Evolutionary conservation across 2,797 vertebrate genomes (phyloP).

Genomic region (Eurystomus glaucurus): DNA sequence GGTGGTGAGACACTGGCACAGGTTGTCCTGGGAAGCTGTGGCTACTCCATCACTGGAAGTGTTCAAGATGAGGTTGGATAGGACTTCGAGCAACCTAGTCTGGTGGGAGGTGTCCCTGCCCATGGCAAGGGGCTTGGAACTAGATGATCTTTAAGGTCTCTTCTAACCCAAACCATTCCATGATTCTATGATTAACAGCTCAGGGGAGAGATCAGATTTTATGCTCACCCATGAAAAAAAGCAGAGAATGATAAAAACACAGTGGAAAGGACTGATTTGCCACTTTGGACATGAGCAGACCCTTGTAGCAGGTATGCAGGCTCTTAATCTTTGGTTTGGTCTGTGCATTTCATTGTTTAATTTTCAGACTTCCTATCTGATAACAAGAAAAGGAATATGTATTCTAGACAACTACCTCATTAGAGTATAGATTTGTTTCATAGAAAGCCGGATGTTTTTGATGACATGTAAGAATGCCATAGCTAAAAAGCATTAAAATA

Average conservation of each 20-base stretch:
- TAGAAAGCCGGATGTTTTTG: background rate
- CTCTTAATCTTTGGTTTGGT: background rate
- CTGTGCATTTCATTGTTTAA: background rate
- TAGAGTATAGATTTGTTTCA: background rate
- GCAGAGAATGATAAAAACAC: background rate
- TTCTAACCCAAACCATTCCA: too few relatives aligned
- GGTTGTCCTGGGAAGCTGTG: too few relatives aligned
- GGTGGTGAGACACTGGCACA: too few relatives aligned
- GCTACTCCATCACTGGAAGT: too few relatives aligned
- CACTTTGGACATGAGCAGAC: background rate
- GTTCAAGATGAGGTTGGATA: too few relatives aligned
- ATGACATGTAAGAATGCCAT: background rate
- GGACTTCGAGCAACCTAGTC: too few relatives aligned
- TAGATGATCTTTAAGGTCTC: too few relatives aligned
- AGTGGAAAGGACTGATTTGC: background rate
- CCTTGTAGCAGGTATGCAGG: rapidly evolving
- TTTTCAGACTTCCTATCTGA: background rate
- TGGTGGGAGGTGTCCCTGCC: too few relatives aligned
- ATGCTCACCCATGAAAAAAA: background rate
- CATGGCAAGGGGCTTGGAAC: too few relatives aligned
- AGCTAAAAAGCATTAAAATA: conserved; percentile 42
- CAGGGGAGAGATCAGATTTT: background rate
- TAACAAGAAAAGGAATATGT: background rate
- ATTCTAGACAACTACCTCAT: background rate
- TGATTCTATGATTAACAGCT: too few relatives aligned